phyloP scores from a whole-genome alignment of 2,888 invertebrate species.

The Leptinotarsa juncta region DNA sequence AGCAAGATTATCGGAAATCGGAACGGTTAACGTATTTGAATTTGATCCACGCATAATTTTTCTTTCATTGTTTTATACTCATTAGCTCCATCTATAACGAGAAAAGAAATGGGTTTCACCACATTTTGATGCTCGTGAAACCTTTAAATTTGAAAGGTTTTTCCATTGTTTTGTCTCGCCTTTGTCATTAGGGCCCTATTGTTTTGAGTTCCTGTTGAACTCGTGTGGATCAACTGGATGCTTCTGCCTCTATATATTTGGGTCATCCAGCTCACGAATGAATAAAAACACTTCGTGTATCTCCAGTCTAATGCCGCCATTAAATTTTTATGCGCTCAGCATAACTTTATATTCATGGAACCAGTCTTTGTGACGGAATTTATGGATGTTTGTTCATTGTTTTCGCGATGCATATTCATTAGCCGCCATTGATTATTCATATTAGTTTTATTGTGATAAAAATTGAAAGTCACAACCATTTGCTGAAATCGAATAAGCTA shows the following conservation, averaged over 20 bases:
- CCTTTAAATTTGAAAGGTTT: too few species aligned
- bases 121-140: too few species aligned
- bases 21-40: too few species aligned
- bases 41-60: too few species aligned
- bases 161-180: too few species aligned
- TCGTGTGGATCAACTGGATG: too few species aligned
- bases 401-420: conserved; percentile 43
- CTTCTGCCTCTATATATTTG: neutral
- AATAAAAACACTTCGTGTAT: neutral
- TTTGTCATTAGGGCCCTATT: too few species aligned
- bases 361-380: conserved; percentile 48
- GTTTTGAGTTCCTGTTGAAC: too few species aligned
- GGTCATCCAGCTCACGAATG: neutral
- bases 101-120: too few species aligned
- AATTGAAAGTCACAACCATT: conserved; percentile 16
- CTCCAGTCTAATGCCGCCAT: conserved; percentile 1
- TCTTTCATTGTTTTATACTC: too few species aligned
- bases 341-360: conserved; percentile 47
- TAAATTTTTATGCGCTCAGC: conserved; percentile 39
- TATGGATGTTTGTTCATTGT: conserved; percentile 46
- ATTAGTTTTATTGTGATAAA: conserved; percentile 15
- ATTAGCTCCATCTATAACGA: too few species aligned
- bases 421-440: conserved; percentile 14
- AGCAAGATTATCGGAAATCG: too few species aligned
- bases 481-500: neutral